These are phyloP conservation scores for Lithophane ornitopus DNA, from an alignment of 2,888 invertebrate species.

Conservation along the genomic window DNA sequence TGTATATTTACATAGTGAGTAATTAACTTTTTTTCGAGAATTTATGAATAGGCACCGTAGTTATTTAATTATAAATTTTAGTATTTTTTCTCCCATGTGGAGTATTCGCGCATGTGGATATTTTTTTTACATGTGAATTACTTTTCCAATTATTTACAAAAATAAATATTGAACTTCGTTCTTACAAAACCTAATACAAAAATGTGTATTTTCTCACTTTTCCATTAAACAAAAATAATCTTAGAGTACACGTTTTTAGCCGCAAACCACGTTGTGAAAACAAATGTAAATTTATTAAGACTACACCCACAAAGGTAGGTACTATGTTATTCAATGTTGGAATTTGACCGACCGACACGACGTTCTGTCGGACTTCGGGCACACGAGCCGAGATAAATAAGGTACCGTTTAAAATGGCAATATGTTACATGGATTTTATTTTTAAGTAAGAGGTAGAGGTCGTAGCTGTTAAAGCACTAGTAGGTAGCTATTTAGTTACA, in stretches of 20 bases:
- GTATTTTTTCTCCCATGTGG: too few relatives aligned
- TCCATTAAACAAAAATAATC: not conserved
- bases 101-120: too few relatives aligned
- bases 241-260: not conserved
- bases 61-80: not conserved
- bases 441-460: not conserved
- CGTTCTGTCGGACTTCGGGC: conserved; percentile 62
- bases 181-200: not conserved
- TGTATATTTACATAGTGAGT: conserved; percentile 21
- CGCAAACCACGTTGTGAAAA: conserved; percentile 12
- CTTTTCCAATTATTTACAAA: not conserved
- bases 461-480: not conserved
- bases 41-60: not conserved
- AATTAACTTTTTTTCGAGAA: conserved; percentile 8
- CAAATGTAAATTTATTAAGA: conserved; percentile 4
- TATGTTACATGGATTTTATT: not conserved
- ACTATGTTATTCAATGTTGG: conserved; percentile 47
- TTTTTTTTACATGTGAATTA: not conserved
- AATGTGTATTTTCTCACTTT: not conserved
- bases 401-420: conserved; percentile 14
- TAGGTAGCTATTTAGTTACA: not conserved
- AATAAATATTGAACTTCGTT: not conserved
- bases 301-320: conserved; percentile 6
- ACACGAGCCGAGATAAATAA: conserved; percentile 60
- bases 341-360: conserved; percentile 70